A percentile compares a stretch with the other conserved stretches of the same genome.
These are phyloP conservation scores for Fratercula arctica DNA, from an alignment of 2,797 vertebrate species.

Conservation along the genomic window DNA sequence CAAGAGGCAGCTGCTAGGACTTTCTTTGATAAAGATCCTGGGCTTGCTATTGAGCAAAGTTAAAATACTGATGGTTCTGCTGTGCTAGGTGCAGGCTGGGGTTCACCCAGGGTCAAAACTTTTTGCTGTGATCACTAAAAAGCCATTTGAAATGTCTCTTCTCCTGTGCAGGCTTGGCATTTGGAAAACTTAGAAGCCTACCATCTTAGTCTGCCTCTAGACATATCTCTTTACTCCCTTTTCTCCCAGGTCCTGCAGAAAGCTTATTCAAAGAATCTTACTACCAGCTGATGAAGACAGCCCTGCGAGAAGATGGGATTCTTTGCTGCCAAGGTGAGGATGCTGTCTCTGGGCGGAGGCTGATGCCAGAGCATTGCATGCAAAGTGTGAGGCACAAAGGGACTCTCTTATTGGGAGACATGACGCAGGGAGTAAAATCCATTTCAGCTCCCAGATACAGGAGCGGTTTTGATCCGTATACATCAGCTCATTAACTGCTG, in stretches of 20 bases:
- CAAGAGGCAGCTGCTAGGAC: neutral
- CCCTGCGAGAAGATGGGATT: conserved; percentile 89
- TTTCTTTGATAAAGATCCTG: neutral
- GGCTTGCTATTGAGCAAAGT: neutral
- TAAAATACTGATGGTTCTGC: neutral
- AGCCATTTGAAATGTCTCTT: neutral
- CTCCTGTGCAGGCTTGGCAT: neutral
- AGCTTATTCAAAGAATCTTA: conserved; percentile 98
- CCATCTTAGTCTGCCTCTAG: neutral
- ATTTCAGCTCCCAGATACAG: neutral
- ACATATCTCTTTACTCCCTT: neutral
- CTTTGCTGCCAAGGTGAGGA: conserved; percentile 94
- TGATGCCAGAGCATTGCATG: neutral
- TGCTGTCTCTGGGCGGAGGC: neutral
- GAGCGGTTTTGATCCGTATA: neutral
- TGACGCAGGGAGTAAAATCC: neutral
- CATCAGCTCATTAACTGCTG: neutral
- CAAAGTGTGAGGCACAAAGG: neutral
- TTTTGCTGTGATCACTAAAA: neutral
- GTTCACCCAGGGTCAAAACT: neutral
- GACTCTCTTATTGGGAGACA: neutral
- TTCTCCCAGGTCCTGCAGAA: conserved; percentile 88
- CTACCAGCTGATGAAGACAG: conserved; percentile 96
- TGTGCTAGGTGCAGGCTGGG: neutral
- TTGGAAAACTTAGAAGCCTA: neutral